Evolutionary conservation across 2,888 invertebrate species (phyloP), one percentile per base, ranked within the genome.

Genomic region (Chrysopilus asiliformis): DNA sequence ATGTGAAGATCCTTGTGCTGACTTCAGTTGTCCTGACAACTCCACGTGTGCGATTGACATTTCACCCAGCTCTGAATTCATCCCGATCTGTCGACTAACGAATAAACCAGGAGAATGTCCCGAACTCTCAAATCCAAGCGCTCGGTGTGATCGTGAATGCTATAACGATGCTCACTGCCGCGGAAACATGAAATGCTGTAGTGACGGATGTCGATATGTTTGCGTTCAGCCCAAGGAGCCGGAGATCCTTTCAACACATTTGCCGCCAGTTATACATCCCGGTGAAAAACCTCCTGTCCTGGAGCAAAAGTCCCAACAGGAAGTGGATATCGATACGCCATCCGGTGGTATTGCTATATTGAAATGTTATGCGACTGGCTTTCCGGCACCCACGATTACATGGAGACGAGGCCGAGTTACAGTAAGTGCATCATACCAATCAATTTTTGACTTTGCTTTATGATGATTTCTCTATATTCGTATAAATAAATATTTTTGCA

Each of bases 131-230:
- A 52, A 53, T 25, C 58, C 60, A 35, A 56, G 65, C 33, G 66
- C 68, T 10, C 51, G 59, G 30, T 89, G 90, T 55, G 72, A 70
- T 7, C 66, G 67, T 20, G 79, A 83, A 56, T 91, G 91, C 52
- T 63, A 68, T 41, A 74, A 74, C 36, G 91, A 91, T 57, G 81
- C 83, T 0, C 84, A 87, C 53, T 93, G 91, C 55, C 62, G 72
- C 10, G 76, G 74, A 20, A 72, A 74, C 16, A 69, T 74, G 55
- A 91, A 90, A 60, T 91, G 91, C 57, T 93, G 91, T 58, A 60
- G 63, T 43, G 76, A 75, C 49, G 84, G 81, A 34, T 90, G 91
- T 57, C 79, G 79, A 27, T 68, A 69, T 17, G 67, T 76, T 17
- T 91, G 90, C 53, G 60, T 76, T 3, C 66, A 65, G 39, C 76